Evolutionary conservation across 2,888 invertebrate genomes (phyloP), one percentile per base, ranked within the genome.

Genomic region (Parnassius glacialis): DNA sequence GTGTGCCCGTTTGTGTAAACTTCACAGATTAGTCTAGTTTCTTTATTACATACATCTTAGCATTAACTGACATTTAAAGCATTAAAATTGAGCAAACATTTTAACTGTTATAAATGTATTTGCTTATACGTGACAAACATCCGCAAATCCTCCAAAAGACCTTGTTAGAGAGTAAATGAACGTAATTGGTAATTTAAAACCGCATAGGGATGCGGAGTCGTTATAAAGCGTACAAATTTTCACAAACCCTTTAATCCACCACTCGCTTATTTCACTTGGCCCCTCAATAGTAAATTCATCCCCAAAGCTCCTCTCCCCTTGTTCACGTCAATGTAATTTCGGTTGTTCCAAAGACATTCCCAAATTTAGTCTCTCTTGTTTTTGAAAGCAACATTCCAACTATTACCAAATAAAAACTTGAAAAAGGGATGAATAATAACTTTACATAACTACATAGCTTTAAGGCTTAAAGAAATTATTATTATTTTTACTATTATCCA

Each of bases 141-240:
- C 56, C 48, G 25, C 12, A 69, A 72, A 71, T 67, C 68, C 64
- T 61, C 69, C 69, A 68, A 70, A 75, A 74, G 75, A 70, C 81
- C 81, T 83, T 82, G 85, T 85, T 83, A 81, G 71, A 78, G 79
- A 84, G 81, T 79, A 84, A 86, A 83, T 81, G 83, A 85, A 82
- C 79, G 78, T 91, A 90, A 91, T 91, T 91, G 91, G 91, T 90
- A 90, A 91, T 84, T 86, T 84, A 83, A 91, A 86, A 90, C 90
- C 84, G 80, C 82, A 80, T 71, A 74, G 85, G 83, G 86, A 81
- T 74, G 74, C 64, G 73, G 66, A 65, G 71, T 72, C 75, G 87
- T 84, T 87, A 85, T 85, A 84, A 84, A 78, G 85, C 83, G 82
- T 83, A 89, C 89, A 88, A 89, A 90, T 89, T 89, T 82, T 83